Base-by-base conservation (phyloP, 2,888 invertebrate genomes). In the Eilema sororculum region DNA sequence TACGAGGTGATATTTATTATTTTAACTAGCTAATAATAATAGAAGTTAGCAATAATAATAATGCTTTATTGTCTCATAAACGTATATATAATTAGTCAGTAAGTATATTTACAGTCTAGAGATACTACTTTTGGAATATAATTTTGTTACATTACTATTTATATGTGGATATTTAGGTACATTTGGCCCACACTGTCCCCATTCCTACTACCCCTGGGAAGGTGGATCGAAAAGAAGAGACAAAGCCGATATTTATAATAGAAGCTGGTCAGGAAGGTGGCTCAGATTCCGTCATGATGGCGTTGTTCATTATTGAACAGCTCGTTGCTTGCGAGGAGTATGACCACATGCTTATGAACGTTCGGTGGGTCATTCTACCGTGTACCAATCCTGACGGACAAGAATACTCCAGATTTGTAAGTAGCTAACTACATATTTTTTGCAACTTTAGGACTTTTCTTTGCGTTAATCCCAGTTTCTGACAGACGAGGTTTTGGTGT, bases 191-290 rank as follows among this genome's bases (percentile, higher is more conserved):
- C 12, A 24, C 37, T 33, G 6, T 20, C 2, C 25, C 63, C 3
- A 20, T 20, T 3, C 22, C 24, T 20, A 30, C n/a, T 0, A 16
- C 5, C 3, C 28, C 41, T 30, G 20, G 6, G 8, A 62, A 65
- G 37, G 10, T 3, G 62, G 70, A 70, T 22, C 41, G 24, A 24
- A 0, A 2, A 0, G 77, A 81, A 0, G 67, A 77, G 0, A 0
- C 58, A n/a, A 87, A 84, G 58, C 92, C 93, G 0, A 78, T 89
- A 2, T 86, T 95, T n/a, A 61, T 94, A 2, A 78, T 95, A 65
- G 95, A 95, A 0, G 94, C 94, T 16, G 94, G 94, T 0, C 94
- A 94, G 76, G 84, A 87, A 52, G 93, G 86, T 0, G 93, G 93
- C 0, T 61, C 80, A 0, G 88, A 89, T 24, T 72, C 94, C 0